These are phyloP conservation scores for Pholis gunnellus DNA, from an alignment of 2,113 vertebrate genomes.

Conservation along the genomic window DNA sequence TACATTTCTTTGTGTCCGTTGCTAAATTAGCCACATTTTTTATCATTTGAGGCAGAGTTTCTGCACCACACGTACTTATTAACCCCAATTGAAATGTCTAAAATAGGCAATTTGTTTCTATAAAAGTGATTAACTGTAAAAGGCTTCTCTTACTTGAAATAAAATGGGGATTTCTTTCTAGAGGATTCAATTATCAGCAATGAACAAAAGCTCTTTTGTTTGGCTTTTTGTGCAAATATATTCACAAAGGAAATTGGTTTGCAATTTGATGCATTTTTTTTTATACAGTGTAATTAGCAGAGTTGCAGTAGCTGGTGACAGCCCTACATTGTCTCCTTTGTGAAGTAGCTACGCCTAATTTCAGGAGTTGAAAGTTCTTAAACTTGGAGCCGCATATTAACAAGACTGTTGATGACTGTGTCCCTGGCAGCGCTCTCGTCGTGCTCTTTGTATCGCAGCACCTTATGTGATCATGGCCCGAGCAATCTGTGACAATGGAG, in stretches of 20 bases:
- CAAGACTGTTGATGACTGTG: background rate
- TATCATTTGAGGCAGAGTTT: background rate
- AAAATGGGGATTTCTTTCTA: background rate
- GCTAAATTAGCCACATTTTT: background rate
- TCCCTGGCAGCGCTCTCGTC: background rate
- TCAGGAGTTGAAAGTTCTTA: background rate
- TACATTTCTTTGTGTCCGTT: background rate
- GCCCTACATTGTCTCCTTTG: background rate
- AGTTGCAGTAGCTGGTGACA: background rate
- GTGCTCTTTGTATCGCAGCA: background rate
- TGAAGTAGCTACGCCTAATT: background rate
- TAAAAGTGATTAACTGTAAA: slow-evolving; percentile 14
- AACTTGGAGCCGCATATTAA: background rate
- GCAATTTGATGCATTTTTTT: background rate
- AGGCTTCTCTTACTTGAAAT: background rate
- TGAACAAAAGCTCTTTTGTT: background rate
- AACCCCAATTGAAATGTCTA: background rate
- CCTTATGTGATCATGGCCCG: background rate
- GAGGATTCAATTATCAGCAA: slow-evolving; percentile 8
- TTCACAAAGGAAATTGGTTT: background rate
- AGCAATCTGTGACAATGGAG: slow-evolving; percentile 5
- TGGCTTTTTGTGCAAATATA: background rate
- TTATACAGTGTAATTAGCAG: background rate
- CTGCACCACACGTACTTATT: background rate
- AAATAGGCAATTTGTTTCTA: slow-evolving; percentile 2